Evolutionary conservation across 2,888 invertebrate genomes (phyloP), one percentile per base, ranked within the genome.

Genomic region (Perithous albicinctus): DNA sequence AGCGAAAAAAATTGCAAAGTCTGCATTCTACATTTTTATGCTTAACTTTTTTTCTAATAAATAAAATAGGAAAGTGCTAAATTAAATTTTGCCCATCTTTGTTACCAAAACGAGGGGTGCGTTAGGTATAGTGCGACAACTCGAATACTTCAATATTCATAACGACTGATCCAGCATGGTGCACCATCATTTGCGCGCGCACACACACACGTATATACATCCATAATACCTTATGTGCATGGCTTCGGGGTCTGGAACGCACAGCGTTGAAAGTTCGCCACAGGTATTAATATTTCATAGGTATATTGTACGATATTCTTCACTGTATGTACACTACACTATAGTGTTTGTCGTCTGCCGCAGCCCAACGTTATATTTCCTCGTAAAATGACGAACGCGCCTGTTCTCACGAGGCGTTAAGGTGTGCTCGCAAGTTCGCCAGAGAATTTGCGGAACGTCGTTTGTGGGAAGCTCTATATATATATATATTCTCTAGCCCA

Each of bases 261-360:
- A 26, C n/a, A 51, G 18, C 69, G 43, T 63, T 63, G 56, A 63
- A 77, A 77, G 70, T 77, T 77, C 63, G 51, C 70, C 70, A 70
- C 77, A 70, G 77, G 69, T 77, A 77, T 77, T 77, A 77, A 77
- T 77, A 70, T 77, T 77, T 70, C 70, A 70, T 54, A 63, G 32
- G 61, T 48, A 54, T 59, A 73, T 70, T 43, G 66, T 56, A 56
- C 8, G 43, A 12, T 66, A 29, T 66, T 38, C 54, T 23, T 38
- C 26, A 29, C 46, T 51, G 23, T 54, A 41, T 10, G 8, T 38
- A 29, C 15, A 43, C 51, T 7, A n/a, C 43, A 15, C 32, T 41
- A 15, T 23, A 54, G 38, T 35, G 46, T 29, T 48, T 70, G 51
- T 69, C 54, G 51, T 54, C 63, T 63, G 20, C 51, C 35, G 15